Conservation (phyloP, 2,113 vertebrate genomes). For the Saguinus midas region DNA sequence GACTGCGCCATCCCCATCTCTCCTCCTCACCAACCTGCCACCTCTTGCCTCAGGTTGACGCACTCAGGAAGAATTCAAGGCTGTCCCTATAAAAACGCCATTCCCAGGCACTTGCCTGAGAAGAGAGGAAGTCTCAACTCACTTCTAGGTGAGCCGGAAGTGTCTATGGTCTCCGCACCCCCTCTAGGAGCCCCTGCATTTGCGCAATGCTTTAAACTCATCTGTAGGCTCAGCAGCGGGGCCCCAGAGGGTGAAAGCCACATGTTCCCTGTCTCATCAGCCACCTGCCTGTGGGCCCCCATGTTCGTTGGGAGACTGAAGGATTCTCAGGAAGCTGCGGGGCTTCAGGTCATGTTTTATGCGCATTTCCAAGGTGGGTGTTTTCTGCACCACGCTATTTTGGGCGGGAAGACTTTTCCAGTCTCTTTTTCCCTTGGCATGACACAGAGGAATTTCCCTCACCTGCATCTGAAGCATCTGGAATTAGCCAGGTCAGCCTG, state of each 20-base stretch:
- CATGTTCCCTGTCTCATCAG: accelerated
- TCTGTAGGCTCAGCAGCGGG: neutral
- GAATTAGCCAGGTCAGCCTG: neutral
- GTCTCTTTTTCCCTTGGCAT: neutral
- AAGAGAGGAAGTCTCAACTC: neutral
- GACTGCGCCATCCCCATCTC: neutral
- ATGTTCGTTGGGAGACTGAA: accelerated
- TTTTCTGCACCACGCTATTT: neutral
- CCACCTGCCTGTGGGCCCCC: accelerated
- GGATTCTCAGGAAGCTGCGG: accelerated
- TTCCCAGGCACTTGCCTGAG: neutral
- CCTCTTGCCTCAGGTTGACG: no score
- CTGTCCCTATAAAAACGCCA: neutral
- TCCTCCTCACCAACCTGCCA: no score
- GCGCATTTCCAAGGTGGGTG: neutral
- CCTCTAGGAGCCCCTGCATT: neutral
- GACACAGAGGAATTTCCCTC: neutral
- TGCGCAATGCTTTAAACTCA: neutral
- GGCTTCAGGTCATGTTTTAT: neutral
- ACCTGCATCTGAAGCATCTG: neutral
- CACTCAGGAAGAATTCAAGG: neutral
- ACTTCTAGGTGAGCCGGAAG: no score
- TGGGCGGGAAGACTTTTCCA: no score
- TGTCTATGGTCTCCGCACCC: accelerated
- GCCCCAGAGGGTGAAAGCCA: neutral